These are phyloP conservation scores for Halictus ligatus DNA, from an alignment of 2,888 invertebrate species.

Conservation along the genomic window DNA sequence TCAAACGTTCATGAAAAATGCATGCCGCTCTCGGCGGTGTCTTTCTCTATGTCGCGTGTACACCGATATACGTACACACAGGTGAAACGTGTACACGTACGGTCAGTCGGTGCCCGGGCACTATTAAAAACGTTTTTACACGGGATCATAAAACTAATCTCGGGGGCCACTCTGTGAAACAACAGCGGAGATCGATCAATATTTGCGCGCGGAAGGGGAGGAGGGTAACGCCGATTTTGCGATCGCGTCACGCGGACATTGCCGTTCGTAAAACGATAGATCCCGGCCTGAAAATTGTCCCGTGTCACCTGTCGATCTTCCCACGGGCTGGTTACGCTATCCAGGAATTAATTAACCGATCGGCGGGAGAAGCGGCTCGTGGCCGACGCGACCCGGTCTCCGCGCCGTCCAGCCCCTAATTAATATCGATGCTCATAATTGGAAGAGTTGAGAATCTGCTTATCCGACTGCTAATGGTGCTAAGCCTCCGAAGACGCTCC, in stretches of 20 bases:
- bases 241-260: neutral
- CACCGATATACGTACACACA: neutral
- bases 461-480: constrained; percentile 17
- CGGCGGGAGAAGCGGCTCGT: neutral
- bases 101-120: neutral
- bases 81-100: neutral
- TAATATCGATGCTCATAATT: constrained; percentile 45
- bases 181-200: neutral
- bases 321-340: constrained; percentile 11
- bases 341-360: constrained; percentile 41
- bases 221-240: neutral
- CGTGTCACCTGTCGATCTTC: constrained; percentile 27
- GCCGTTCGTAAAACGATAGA: neutral
- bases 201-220: neutral
- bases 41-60: neutral
- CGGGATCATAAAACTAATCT: constrained; percentile 9
- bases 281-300: neutral
- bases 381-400: neutral
- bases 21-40: neutral
- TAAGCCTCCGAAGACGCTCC: neutral
- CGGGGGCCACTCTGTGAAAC: neutral
- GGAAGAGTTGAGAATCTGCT: constrained; percentile 58
- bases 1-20: constrained; percentile 12
- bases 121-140: constrained; percentile 14
- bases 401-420: constrained; percentile 19